Percentiles rank a stretch among this genome's conserved stretches.
Evolutionary conservation across 1,140 invertebrate genomes (phyloP).

Genomic region (Samia ricini): DNA sequence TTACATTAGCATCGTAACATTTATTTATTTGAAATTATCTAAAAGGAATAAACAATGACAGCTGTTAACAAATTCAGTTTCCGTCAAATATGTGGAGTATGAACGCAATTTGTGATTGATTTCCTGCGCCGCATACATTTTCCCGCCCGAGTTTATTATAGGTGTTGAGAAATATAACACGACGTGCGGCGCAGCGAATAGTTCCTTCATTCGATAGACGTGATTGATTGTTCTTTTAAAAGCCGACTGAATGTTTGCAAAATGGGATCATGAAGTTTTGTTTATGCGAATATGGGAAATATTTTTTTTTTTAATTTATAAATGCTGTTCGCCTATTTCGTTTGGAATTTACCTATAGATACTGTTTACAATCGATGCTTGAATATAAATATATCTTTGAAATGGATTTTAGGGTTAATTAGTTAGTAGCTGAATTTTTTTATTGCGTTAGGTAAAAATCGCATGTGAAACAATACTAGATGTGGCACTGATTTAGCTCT

Average conservation of each 20-base stretch:
- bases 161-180: conserved; percentile 25
- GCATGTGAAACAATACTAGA: too few species aligned
- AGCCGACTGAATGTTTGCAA: not conserved
- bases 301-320: not conserved
- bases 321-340: too few species aligned
- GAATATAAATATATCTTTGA: too few species aligned
- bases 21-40: not conserved
- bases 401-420: too few species aligned
- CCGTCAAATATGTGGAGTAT: conserved; percentile 37
- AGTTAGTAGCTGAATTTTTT: too few species aligned
- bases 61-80: conserved; percentile 51
- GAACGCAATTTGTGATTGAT: conserved; percentile 58
- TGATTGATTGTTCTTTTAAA: conserved; percentile 29
- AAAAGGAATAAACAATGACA: conserved; percentile 26
- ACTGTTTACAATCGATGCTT: too few species aligned
- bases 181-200: conserved; percentile 23
- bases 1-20: too few species aligned
- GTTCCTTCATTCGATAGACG: conserved; percentile 36
- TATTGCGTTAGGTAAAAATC: too few species aligned
- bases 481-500: too few species aligned
- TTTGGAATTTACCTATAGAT: too few species aligned
- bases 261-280: not conserved
- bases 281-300: not conserved
- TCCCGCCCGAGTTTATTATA: conserved; percentile 24
- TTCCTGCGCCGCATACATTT: conserved; percentile 43